These are phyloP conservation scores for Ceyx melanurus DNA, from an alignment of 2,113 vertebrate genomes.

Conservation along the genomic window DNA sequence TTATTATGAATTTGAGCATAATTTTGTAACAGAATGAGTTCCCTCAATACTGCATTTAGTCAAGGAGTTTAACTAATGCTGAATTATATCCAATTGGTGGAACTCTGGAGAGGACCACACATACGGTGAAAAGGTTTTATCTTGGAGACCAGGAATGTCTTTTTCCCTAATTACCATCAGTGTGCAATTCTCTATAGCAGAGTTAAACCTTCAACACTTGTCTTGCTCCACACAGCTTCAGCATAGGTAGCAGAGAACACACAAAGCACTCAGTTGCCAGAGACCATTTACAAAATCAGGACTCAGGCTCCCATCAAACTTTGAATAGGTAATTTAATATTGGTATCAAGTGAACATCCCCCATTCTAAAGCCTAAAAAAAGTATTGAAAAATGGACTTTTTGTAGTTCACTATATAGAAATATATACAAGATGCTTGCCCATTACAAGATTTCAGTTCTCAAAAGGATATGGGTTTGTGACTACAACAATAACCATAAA, in stretches of 20 bases:
- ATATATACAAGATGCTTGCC: background rate
- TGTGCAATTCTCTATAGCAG: rapidly evolving
- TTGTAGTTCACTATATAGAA: background rate
- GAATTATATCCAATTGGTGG: background rate
- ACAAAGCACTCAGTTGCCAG: background rate
- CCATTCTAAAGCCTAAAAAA: background rate
- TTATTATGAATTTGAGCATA: background rate
- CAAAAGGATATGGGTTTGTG: background rate
- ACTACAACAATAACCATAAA: background rate
- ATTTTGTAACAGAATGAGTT: background rate
- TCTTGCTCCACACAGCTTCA: background rate
- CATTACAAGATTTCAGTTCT: background rate
- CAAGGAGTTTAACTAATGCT: background rate
- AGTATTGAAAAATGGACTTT: background rate
- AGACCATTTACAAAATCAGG: background rate
- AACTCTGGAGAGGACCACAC: background rate
- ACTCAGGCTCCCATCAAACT: background rate
- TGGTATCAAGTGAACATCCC: background rate
- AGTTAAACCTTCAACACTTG: background rate
- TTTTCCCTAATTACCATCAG: background rate
- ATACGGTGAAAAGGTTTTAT: background rate
- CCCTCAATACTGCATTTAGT: background rate
- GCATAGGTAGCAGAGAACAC: background rate
- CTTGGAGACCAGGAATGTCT: background rate
- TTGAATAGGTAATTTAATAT: background rate